Evolutionary conservation across 2,113 vertebrate genomes (phyloP).

Genomic region (Haliaeetus leucogaster): DNA sequence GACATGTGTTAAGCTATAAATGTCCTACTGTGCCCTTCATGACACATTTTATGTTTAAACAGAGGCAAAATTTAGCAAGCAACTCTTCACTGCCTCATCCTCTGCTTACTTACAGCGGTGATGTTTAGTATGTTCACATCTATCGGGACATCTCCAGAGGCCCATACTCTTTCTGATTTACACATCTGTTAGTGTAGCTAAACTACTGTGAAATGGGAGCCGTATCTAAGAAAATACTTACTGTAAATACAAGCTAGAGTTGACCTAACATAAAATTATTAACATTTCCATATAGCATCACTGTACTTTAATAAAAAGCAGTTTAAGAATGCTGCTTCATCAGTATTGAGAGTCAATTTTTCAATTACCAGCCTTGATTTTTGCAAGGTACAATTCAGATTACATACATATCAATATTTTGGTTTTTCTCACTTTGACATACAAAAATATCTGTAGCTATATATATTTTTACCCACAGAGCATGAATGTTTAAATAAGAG

Average conservation of each 20-base stretch:
- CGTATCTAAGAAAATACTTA: not conserved
- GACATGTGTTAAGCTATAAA: constrained; percentile 16
- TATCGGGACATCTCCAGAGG: not conserved
- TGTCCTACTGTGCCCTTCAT: constrained; percentile 13
- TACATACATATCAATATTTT: not conserved
- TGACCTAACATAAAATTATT: not conserved
- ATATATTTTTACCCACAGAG: not conserved
- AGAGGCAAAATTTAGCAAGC: constrained; percentile 16
- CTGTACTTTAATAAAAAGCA: not conserved
- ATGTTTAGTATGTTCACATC: not conserved
- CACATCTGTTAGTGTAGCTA: not conserved
- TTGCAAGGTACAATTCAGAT: not conserved
- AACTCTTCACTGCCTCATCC: not conserved
- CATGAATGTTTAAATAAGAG: not conserved
- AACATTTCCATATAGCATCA: not conserved
- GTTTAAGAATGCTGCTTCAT: not conserved
- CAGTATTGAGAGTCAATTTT: not conserved
- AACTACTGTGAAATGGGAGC: not conserved
- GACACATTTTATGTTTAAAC: constrained; percentile 34
- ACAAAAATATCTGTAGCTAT: not conserved
- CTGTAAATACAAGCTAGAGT: not conserved
- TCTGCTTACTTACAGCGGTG: not conserved
- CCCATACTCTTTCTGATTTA: not conserved
- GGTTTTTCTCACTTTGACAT: not conserved
- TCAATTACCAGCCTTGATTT: not conserved